Evolutionary conservation across 1,140 invertebrate species (phyloP), one percentile per base, ranked within the genome.

Genomic region (Ceratoteleas bidentatus): DNA sequence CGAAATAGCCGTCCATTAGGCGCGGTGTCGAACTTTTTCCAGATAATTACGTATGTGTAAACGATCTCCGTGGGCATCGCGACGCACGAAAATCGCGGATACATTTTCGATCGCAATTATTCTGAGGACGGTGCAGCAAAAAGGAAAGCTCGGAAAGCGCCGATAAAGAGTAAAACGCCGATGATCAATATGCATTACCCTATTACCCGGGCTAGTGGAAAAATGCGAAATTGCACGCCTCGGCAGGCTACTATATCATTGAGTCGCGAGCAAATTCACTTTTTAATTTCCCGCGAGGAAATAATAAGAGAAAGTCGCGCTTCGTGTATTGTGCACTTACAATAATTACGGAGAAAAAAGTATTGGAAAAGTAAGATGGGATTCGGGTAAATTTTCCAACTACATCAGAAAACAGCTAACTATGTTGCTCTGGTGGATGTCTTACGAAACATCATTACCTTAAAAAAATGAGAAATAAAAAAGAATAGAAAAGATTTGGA

Each of bases 271-370:
- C 11, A 50, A 49, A 68, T 57, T 56, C 53, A 68, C 65, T 57
- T 68, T 57, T 68, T 36, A 68, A 38, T 57, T 3, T 49, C 24
- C 13, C 16, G 56, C 33, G 15, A 52, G 45, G 34, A 61, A 73
- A 62, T 62, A 73, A 73, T 62, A 49, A 64, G 69, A 73, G 69
- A 73, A 73, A 73, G 69, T 73, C 47, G 52, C 58, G 33, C 36
- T 64, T 73, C 50, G 32, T 62, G 64, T 58, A 62, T 64, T 73
- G 58, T 56, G 56, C 54, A 62, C 56, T 43, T 36, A n/a, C 10
- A 49, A 49, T 73, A 54, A 61, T 61, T 61, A 54, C 36, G 15
- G 24, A 24, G 24, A 24, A 24, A 24, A 24, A 24, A 24, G 24
- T 24, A 24, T 24, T 1, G 24, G 24, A 24, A 24, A 24, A 1